Evolutionary conservation across 1,140 invertebrate genomes (phyloP).

Genomic region (Drosophila insularis): DNA sequence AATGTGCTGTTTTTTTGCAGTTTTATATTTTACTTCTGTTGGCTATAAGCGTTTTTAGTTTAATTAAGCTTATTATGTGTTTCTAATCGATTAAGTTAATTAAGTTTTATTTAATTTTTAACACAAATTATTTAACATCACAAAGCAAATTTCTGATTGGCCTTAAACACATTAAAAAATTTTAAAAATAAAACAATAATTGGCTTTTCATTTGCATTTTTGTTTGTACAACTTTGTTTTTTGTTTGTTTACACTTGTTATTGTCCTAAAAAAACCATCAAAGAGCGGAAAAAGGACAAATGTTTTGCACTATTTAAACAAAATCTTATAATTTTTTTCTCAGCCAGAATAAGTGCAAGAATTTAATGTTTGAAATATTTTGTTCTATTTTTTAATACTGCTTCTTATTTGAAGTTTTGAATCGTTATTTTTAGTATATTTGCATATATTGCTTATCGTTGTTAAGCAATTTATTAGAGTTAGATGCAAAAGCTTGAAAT

Average conservation of each 20-base stretch:
- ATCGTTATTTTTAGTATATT: too few species aligned
- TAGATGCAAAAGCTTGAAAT: too few species aligned
- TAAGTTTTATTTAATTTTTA: constrained; percentile 32
- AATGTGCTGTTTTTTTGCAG: constrained; percentile 28
- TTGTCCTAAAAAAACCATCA: constrained; percentile 30
- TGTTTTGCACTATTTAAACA: background rate
- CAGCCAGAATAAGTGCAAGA: too few species aligned
- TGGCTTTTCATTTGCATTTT: constrained; percentile 42
- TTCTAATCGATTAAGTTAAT: constrained; percentile 28
- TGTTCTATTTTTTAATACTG: too few species aligned
- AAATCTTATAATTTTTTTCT: too few species aligned
- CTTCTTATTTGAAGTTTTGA: too few species aligned
- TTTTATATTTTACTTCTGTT: constrained; percentile 42
- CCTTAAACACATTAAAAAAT: constrained; percentile 48
- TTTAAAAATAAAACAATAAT: constrained; percentile 36
- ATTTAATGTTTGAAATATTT: too few species aligned
- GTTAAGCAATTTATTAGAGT: too few species aligned
- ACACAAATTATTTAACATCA: constrained; percentile 21
- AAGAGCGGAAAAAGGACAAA: constrained; percentile 24
- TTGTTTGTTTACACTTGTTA: constrained; percentile 14
- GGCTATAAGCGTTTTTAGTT: constrained; percentile 42
- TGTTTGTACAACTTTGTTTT: background rate
- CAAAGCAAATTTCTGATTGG: constrained; percentile 27
- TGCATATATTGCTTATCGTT: too few species aligned
- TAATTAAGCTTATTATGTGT: constrained; percentile 37